These are phyloP conservation scores for Galagoides demidoff DNA, from an alignment of 2,797 vertebrate species.

Conservation along the genomic window DNA sequence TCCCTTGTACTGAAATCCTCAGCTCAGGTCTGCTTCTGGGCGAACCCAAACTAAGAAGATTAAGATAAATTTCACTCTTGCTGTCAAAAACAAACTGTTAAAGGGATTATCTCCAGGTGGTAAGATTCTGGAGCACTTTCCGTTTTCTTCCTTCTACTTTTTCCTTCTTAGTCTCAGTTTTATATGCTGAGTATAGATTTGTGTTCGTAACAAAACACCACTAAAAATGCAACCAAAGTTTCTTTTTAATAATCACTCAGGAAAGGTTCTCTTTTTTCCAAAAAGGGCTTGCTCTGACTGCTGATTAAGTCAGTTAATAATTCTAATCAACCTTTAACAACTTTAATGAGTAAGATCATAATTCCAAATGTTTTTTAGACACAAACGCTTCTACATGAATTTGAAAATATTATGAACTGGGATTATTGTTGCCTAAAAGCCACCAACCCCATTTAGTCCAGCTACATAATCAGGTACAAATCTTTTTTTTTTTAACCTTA, in stretches of 20 bases:
- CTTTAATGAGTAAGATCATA: slow-evolving; percentile 42
- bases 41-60: not conserved
- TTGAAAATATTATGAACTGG: slow-evolving; percentile 59
- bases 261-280: not conserved
- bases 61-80: not conserved
- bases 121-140: not conserved
- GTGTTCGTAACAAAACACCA: not conserved
- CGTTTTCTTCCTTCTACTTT: not conserved
- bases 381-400: not conserved
- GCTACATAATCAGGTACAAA: slow-evolving; percentile 52
- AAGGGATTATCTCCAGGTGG: not conserved
- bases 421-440: not conserved
- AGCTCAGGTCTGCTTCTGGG: not conserved
- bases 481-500: slow-evolving; percentile 15
- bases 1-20: not conserved
- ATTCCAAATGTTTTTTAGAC: slow-evolving; percentile 54
- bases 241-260: not conserved
- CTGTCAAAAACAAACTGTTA: slow-evolving; percentile 3
- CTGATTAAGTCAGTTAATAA: slow-evolving; percentile 42
- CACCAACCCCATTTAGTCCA: slow-evolving; percentile 7
- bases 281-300: slow-evolving; percentile 7
- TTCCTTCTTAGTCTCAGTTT: not conserved
- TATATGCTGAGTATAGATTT: not conserved
- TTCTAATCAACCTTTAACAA: slow-evolving; percentile 66
- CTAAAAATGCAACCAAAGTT: not conserved